phyloP scores from a whole-genome alignment of 1,140 invertebrate species.

The Hyles vespertilio region DNA sequence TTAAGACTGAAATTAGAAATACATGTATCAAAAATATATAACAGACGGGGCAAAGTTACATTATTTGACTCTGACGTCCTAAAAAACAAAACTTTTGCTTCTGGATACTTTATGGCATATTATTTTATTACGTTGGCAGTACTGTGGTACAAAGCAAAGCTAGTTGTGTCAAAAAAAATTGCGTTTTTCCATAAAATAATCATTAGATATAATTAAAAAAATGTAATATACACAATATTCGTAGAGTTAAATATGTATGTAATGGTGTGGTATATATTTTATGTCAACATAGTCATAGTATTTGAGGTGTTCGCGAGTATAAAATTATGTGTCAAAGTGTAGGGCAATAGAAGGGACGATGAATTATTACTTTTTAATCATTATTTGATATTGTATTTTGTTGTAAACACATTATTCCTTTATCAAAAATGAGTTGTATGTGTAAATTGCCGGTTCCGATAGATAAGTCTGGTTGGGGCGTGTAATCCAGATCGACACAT shows the following conservation, averaged over 20 bases:
- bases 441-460: background rate
- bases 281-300: constrained; percentile 13
- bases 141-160: constrained; percentile 55
- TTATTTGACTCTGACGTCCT: too few relatives aligned
- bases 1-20: too few relatives aligned
- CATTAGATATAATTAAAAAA: constrained; percentile 43
- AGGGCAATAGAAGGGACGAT: constrained; percentile 46
- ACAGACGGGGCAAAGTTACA: too few relatives aligned
- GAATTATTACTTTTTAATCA: constrained; percentile 42
- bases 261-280: constrained; percentile 15
- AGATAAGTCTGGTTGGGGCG: constrained; percentile 22
- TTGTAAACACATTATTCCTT: constrained; percentile 4
- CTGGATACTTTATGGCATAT: background rate
- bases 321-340: constrained; percentile 62
- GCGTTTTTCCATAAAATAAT: constrained; percentile 57
- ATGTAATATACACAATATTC: constrained; percentile 41
- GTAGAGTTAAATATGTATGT: constrained; percentile 36
- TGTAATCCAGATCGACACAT: constrained; percentile 43
- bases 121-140: constrained; percentile 3
- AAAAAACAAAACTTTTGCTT: background rate
- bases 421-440: background rate
- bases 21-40: too few relatives aligned
- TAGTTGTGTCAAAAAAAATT: constrained; percentile 64
- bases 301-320: constrained; percentile 21
- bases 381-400: constrained; percentile 32